A percentile compares a stretch with the other conserved stretches of the same genome.
These are phyloP conservation scores for Dasyprocta punctata DNA, from an alignment of 2,113 vertebrate genomes.

Conservation along the genomic window DNA sequence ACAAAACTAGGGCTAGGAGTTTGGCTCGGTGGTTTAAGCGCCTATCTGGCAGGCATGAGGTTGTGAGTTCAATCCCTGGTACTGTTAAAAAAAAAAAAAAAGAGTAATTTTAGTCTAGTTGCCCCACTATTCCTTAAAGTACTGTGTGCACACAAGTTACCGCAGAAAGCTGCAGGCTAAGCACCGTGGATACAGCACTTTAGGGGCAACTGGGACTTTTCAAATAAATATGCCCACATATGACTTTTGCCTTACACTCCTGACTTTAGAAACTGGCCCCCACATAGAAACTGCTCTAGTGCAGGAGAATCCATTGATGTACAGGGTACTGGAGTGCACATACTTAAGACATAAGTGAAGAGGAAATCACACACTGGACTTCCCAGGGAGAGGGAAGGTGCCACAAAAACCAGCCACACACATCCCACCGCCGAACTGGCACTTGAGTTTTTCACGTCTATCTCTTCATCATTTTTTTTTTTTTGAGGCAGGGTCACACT, in stretches of 20 bases:
- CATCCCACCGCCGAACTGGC: not conserved
- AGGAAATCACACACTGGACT: not conserved
- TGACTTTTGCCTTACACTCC: not conserved
- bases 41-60: no score
- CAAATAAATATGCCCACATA: not conserved
- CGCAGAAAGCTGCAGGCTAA: not conserved
- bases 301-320: not conserved
- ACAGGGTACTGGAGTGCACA: not conserved
- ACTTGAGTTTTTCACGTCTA: conserved; percentile 72
- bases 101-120: not conserved
- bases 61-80: no score
- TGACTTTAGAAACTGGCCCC: not conserved
- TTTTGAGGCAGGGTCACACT: no score
- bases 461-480: no score
- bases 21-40: no score
- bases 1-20: no score
- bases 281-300: not conserved
- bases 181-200: not conserved
- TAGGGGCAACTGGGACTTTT: not conserved
- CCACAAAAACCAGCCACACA: no score
- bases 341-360: not conserved
- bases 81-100: no score
- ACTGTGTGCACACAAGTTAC: no score
- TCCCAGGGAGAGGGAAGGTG: not conserved
- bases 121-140: not conserved